phyloP scores from a whole-genome alignment of 2,113 vertebrate genomes.

The Mesoclemmys tuberculata region DNA sequence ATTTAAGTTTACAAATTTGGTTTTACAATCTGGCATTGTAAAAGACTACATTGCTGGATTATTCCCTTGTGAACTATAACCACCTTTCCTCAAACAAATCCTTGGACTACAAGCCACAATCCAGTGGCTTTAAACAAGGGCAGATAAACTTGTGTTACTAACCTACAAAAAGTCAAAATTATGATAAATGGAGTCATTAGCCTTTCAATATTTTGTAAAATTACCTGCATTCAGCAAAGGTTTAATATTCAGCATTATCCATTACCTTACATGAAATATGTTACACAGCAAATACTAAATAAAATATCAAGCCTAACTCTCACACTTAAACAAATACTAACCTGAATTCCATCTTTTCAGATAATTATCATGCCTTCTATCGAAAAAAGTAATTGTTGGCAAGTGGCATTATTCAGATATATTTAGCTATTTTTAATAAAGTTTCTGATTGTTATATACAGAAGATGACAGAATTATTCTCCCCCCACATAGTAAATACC shows the following conservation, averaged over 20 bases:
- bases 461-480: background rate
- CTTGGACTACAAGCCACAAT: background rate
- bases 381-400: background rate
- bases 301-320: background rate
- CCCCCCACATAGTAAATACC: background rate
- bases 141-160: background rate
- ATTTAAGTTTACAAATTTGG: background rate
- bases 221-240: background rate
- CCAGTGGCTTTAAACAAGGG: background rate
- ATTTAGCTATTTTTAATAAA: background rate
- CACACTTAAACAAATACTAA: background rate
- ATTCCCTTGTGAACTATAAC: background rate
- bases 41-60: background rate
- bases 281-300: background rate
- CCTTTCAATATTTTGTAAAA: background rate
- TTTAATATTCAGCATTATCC: background rate
- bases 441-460: background rate
- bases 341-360: background rate
- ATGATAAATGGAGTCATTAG: background rate
- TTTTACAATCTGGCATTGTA: background rate
- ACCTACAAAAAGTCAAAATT: background rate
- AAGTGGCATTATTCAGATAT: background rate
- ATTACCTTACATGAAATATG: background rate
- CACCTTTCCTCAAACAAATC: background rate
- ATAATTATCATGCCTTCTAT: background rate